These are phyloP conservation scores for Diprion similis DNA, from an alignment of 1,140 invertebrate species.

Conservation along the genomic window DNA sequence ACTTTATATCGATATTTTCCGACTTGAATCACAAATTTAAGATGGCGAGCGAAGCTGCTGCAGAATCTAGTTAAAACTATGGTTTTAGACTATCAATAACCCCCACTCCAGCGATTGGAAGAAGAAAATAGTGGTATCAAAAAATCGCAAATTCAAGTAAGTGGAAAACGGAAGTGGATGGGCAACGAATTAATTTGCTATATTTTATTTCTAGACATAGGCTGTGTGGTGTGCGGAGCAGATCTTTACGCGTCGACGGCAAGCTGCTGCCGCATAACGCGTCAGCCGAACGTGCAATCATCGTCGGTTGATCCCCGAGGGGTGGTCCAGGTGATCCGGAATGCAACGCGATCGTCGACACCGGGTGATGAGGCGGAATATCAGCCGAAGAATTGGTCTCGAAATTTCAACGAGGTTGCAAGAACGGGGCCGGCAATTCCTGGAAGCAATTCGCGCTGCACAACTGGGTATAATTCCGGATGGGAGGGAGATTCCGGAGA, in stretches of 20 bases:
- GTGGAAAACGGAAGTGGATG: no score
- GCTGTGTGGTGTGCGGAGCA: conserved; percentile 36
- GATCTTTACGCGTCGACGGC: conserved; percentile 35
- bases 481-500: not conserved
- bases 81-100: no score
- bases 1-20: no score
- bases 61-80: no score
- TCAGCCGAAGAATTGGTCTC: conserved; percentile 18
- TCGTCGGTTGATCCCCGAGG: not conserved
- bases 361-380: conserved; percentile 14
- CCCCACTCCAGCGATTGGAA: no score
- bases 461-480: not conserved
- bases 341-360: not conserved
- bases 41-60: no score
- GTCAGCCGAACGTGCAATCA: not conserved
- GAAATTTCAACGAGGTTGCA: not conserved
- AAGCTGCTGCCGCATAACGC: conserved; percentile 26
- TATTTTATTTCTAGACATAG: conserved; percentile 30
- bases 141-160: no score
- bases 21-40: no score
- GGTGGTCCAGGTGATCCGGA: not conserved
- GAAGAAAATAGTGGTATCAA: no score
- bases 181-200: not conserved
- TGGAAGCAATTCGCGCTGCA: not conserved
- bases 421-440: not conserved